Percentiles rank a stretch among this genome's conserved stretches.
phyloP scores from a whole-genome alignment of 1,140 invertebrate species.

The Pachypeltis micranthus region DNA sequence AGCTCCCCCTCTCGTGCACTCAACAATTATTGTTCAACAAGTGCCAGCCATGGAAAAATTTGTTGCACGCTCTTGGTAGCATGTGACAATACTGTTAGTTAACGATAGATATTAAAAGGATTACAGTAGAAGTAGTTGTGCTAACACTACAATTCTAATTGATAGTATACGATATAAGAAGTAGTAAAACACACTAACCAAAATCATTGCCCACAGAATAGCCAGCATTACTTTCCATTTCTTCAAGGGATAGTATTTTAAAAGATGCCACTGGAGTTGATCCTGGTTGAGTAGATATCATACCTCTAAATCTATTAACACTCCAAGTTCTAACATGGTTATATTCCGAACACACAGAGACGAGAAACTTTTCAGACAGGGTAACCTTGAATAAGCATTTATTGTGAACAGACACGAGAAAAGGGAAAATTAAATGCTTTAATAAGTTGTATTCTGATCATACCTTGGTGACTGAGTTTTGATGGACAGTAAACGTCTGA shows the following conservation, averaged over 20 bases:
- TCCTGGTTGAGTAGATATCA: conserved; percentile 94
- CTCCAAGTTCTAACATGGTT: conserved; percentile 96
- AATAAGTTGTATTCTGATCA: too few relatives aligned
- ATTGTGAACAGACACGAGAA: too few relatives aligned
- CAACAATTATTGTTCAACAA: too few relatives aligned
- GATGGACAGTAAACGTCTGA: conserved; percentile 96
- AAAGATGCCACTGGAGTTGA: conserved; percentile 93
- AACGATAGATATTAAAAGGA: too few relatives aligned
- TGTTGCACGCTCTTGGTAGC: too few relatives aligned
- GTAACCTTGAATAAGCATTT: conserved; percentile 74
- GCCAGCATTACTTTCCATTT: conserved; percentile 61
- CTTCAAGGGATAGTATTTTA: conserved; percentile 85
- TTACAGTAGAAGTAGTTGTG: too few relatives aligned
- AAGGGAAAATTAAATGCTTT: too few relatives aligned
- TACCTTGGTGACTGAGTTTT: conserved; percentile 88
- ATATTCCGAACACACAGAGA: conserved; percentile 94
- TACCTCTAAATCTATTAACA: conserved; percentile 85
- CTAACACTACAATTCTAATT: too few relatives aligned
- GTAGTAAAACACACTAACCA: conserved; percentile 37
- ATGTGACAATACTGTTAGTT: too few relatives aligned
- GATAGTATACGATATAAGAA: neutral
- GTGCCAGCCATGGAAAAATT: too few relatives aligned
- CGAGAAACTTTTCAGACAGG: conserved; percentile 89
- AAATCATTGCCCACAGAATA: conserved; percentile 70
- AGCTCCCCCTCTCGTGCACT: too few relatives aligned